A percentile compares a stretch with the other conserved stretches of the same genome.
Evolutionary conservation across 1,140 invertebrate genomes (phyloP).

Genomic region (Xylocopa sonorina): DNA sequence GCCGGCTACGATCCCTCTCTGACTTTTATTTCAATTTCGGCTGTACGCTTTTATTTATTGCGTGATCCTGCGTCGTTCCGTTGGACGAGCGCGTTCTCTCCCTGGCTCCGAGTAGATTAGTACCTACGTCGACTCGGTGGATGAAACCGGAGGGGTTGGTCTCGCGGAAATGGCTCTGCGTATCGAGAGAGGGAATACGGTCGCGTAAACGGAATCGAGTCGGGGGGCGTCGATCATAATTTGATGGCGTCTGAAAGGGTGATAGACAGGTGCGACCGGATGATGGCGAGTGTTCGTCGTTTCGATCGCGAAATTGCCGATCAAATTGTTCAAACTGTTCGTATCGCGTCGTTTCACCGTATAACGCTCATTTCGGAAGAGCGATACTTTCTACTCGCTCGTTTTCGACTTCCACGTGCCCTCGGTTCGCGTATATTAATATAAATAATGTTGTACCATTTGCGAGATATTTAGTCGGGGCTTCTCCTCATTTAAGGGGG

Average conservation of each 20-base stretch:
- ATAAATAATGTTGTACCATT: too few relatives aligned
- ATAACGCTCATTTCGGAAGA: too few relatives aligned
- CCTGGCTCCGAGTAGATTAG: conserved; percentile 7
- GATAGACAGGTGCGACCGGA: not conserved
- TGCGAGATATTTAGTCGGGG: too few relatives aligned
- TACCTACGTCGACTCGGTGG: not conserved
- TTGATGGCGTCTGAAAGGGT: conserved; percentile 5
- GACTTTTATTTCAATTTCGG: conserved; percentile 55
- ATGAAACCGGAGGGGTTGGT: not conserved
- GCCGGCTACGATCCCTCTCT: conserved; percentile 43
- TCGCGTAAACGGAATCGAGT: not conserved
- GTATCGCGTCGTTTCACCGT: too few relatives aligned
- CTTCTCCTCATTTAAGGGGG: too few relatives aligned
- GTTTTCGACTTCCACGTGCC: too few relatives aligned
- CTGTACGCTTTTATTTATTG: conserved; percentile 57
- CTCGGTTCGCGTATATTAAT: too few relatives aligned
- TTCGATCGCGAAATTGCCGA: not conserved
- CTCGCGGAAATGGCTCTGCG: not conserved
- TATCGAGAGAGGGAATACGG: conserved; percentile 7
- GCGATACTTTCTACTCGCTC: too few relatives aligned
- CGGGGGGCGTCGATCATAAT: conserved; percentile 10
- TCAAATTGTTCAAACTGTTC: not conserved
- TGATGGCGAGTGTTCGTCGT: not conserved
- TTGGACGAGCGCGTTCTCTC: conserved; percentile 4
- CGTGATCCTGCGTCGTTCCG: conserved; percentile 10